These are phyloP conservation scores for Haliclona indistincta DNA, from an alignment of 37 sponge, comb jelly and placozoan species.

Conservation along the genomic window DNA sequence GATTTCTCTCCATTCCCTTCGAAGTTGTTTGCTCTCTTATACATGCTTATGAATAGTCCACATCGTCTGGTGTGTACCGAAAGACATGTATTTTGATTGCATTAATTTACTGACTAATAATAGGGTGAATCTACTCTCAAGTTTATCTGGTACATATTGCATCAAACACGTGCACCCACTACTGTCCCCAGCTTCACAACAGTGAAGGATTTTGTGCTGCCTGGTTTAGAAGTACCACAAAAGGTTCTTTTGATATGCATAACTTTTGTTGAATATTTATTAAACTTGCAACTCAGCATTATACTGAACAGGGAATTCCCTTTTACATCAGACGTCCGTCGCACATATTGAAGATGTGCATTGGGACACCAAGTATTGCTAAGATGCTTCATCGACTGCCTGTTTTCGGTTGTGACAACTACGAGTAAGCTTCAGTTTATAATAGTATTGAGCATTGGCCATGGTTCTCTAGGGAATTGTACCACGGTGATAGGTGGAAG, in stretches of 20 bases:
- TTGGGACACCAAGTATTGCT: background rate
- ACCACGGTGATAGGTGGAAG: background rate
- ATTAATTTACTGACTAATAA: background rate
- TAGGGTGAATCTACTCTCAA: background rate
- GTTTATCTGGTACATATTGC: background rate
- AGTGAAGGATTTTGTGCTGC: background rate
- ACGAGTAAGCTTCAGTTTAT: background rate
- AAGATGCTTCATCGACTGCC: background rate
- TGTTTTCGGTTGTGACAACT: background rate
- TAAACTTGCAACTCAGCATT: background rate
- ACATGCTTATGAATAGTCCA: background rate
- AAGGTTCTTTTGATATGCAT: background rate
- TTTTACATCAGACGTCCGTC: background rate
- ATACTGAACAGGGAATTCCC: background rate
- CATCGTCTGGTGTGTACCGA: no score
- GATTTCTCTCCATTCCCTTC: background rate
- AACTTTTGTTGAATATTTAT: no score
- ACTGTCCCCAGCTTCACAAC: background rate
- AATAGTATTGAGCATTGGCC: background rate
- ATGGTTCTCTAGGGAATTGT: background rate
- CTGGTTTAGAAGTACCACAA: background rate
- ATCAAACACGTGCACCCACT: background rate
- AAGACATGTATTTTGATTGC: no score
- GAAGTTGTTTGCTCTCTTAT: background rate
- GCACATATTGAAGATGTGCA: background rate